phyloP scores from a whole-genome alignment of 2,888 invertebrate genomes.

The Cephus spinipes region DNA sequence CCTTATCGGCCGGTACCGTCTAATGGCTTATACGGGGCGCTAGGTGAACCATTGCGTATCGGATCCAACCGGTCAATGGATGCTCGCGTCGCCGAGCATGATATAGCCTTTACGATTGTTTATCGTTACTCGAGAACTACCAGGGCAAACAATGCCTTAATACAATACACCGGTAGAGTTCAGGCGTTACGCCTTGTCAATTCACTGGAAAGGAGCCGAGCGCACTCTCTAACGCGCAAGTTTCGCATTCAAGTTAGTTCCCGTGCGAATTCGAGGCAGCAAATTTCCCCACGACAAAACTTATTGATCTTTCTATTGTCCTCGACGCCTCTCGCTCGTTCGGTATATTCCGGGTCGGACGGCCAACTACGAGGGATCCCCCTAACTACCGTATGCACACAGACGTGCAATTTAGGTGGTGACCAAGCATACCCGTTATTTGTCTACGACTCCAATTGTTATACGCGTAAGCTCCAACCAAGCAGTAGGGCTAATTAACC shows the following conservation, averaged over 20 bases:
- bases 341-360: background rate
- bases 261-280: background rate
- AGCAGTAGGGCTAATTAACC: background rate
- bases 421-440: background rate
- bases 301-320: background rate
- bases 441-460: background rate
- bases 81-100: background rate
- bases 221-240: background rate
- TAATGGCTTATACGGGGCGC: background rate
- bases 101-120: background rate
- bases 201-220: background rate
- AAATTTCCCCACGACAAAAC: background rate
- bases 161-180: background rate
- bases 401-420: background rate
- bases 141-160: background rate
- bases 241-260: background rate
- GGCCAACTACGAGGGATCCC: background rate
- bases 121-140: background rate
- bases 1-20: background rate
- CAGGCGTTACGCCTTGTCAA: background rate
- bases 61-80: background rate
- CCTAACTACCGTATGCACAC: background rate
- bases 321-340: background rate
- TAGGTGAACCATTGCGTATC: background rate
- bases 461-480: background rate